Conservation (phyloP, 2,888 invertebrate species). For the Drosophila fungiperda region DNA sequence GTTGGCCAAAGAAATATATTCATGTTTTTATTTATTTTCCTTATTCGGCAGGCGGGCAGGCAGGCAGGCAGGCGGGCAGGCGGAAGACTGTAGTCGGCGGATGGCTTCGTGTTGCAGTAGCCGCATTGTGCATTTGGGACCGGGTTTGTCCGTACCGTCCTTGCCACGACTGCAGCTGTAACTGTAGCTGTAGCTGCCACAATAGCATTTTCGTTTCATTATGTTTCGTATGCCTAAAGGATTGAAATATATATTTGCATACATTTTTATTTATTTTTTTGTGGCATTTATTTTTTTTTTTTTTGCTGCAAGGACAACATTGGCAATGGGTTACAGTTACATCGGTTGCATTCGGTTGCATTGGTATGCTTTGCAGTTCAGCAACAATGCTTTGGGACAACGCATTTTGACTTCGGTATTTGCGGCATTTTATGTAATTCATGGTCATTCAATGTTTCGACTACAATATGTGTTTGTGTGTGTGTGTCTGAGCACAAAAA, state of each 20-base stretch:
- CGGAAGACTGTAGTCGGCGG: constrained; percentile 12
- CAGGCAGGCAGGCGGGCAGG: not conserved
- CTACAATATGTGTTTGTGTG: constrained; percentile 10
- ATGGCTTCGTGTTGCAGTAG: constrained; percentile 49
- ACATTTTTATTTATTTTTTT: constrained; percentile 45
- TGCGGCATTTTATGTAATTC: constrained; percentile 81
- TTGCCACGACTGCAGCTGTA: constrained; percentile 33
- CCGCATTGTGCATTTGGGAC: constrained; percentile 58
- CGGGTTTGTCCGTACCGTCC: constrained; percentile 33
- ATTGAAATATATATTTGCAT: constrained; percentile 79
- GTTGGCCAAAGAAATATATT: constrained; percentile 78
- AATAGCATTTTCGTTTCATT: constrained; percentile 82
- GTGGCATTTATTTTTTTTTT: constrained; percentile 1
- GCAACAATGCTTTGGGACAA: constrained; percentile 66
- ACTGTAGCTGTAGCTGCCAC: constrained; percentile 50
- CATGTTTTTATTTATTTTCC: constrained; percentile 74
- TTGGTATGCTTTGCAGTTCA: constrained; percentile 67
- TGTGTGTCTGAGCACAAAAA: constrained; percentile 26
- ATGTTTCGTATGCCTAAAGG: constrained; percentile 82
- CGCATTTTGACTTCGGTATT: constrained; percentile 80
- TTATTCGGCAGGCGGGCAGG: constrained; percentile 46
- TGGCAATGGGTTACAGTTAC: constrained; percentile 54
- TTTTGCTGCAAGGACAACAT: constrained; percentile 48
- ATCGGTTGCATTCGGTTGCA: constrained; percentile 33
- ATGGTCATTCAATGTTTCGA: constrained; percentile 66